phyloP scores from a whole-genome alignment of 2,888 invertebrate genomes.

The Strigamia crassipes region DNA sequence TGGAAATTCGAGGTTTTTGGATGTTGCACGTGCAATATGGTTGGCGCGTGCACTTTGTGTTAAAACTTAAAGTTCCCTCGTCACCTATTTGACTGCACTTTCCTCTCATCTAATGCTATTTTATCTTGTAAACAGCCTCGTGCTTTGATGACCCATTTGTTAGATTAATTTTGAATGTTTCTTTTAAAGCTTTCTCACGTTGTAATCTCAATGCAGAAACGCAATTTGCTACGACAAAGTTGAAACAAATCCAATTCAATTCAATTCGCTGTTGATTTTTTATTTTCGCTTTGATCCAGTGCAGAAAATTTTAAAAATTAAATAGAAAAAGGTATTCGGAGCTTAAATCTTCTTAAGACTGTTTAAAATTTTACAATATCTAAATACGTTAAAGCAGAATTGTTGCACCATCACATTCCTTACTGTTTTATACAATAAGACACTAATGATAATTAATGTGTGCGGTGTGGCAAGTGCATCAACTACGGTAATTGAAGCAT shows the following conservation, averaged over 20 bases:
- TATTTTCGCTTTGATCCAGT: no score
- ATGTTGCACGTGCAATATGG: not conserved
- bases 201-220: no score
- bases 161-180: conserved; percentile 33
- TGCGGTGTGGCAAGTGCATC: not conserved
- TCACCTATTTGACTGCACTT: conserved; percentile 14
- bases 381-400: no score
- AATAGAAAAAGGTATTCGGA: no score
- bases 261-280: no score
- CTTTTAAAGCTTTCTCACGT: not conserved
- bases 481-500: not conserved
- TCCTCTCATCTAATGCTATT: not conserved
- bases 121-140: conserved; percentile 3
- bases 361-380: no score
- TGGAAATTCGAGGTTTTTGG: not conserved
- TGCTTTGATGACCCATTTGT: conserved; percentile 15
- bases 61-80: conserved; percentile 19
- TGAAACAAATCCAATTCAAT: no score
- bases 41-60: not conserved
- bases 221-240: no score
- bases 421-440: not conserved
- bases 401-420: no score
- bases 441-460: not conserved
- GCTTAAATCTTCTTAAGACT: no score
- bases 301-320: no score